Percentiles rank a stretch among this genome's conserved stretches.
Evolutionary conservation across 2,797 vertebrate genomes (phyloP).

Genomic region (Lepilemur septentrionalis): DNA sequence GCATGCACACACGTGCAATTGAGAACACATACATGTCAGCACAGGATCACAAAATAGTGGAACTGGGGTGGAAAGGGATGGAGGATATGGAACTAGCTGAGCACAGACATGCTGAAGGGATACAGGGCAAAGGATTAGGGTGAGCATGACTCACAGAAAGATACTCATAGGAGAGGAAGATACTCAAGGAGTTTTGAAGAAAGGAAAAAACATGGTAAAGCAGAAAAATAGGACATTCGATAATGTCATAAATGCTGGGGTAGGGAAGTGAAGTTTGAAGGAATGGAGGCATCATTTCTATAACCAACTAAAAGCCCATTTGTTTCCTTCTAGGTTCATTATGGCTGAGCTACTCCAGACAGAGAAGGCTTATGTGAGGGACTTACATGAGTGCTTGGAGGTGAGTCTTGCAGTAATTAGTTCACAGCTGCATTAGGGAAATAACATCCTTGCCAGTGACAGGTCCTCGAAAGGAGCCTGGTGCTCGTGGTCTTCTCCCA

Average conservation of each 20-base stretch:
- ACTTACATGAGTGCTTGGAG: conserved; percentile 97
- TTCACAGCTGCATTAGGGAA: neutral
- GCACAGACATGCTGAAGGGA: neutral
- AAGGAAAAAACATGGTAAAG: neutral
- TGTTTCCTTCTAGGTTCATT: conserved; percentile 90
- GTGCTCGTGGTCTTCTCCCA: neutral
- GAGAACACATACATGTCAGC: neutral
- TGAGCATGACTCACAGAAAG: neutral
- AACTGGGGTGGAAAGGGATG: neutral
- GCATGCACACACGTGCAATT: neutral
- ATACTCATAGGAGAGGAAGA: neutral
- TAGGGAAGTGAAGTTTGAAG: neutral
- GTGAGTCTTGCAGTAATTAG: conserved; percentile 81
- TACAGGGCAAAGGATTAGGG: neutral
- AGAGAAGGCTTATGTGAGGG: conserved; percentile 97
- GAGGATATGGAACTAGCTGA: neutral
- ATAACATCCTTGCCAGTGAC: neutral
- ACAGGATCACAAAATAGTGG: neutral
- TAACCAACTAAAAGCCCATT: conserved; percentile 19
- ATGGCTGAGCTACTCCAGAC: conserved; percentile 98
- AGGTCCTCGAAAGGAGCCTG: neutral
- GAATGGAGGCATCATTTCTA: neutral
- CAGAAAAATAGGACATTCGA: neutral
- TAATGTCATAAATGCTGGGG: neutral
- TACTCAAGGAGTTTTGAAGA: neutral